Evolutionary conservation across 2,113 vertebrate genomes (phyloP), one percentile per base, ranked within the genome.

Genomic region (Pardalotus punctatus): DNA sequence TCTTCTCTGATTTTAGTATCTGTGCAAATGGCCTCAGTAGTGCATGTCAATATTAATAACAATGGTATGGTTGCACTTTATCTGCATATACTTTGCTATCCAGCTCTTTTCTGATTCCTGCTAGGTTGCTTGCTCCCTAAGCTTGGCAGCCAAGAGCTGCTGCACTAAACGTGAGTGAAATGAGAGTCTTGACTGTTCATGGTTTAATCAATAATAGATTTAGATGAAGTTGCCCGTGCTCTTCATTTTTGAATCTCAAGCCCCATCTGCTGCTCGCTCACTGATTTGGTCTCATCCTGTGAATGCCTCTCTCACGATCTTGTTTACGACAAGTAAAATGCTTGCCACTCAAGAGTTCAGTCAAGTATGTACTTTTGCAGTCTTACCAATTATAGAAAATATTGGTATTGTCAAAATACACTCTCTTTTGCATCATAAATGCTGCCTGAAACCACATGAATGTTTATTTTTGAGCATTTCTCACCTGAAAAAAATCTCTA

Each of bases 161-260:
- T 89, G 97, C 95, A 93, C 95, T 97, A 97, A 98, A 97, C 24
- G 10, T 96, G 92, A 83, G 93, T 93, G 95, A 97, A 96, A 96
- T 85, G 78, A 93, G 86, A 92, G 73, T 64, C 95, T 89, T 96
- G 97, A 96, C 45, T 67, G 81, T 74, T 90, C 94, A 87, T 94
- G 94, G 92, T 93, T 97, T 96, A 96, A 97, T 98, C 97, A 97
- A 96, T 97, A 97, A 97, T 95, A 94, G 95, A 98, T 98, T 97
- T 97, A 96, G 88, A 97, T 95, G 95, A 93, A 96, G 45, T 48
- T 5, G 2, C 76, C 94, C 31, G 2, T 93, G 92, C 79, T 96
- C 96, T 97, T 95, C 90, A 84, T 96, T 97, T 94, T 73, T 97
- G 96, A 87, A 96, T 98, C 97, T 98, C 96, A 98, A 96, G 97